Evolutionary conservation across 1,140 invertebrate species (phyloP), one percentile per base, ranked within the genome.

Genomic region (Trypoxylus dichotomus): DNA sequence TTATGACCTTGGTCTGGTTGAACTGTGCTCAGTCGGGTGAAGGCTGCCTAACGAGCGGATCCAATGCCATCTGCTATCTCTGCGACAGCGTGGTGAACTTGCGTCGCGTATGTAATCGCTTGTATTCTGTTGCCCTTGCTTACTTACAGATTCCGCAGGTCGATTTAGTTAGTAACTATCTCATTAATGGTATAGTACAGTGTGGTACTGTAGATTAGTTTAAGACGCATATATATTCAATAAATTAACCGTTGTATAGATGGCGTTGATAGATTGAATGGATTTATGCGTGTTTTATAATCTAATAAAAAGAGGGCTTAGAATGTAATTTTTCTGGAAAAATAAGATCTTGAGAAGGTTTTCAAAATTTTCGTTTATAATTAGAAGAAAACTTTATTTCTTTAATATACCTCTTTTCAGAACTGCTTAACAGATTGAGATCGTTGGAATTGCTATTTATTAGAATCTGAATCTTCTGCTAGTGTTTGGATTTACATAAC

Each of bases 1-100:
- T 78, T 60, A 60, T 74, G 75, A 75, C 77, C 77, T 78, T 78
- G 77, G 77, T 73, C 74, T 29, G 25, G 43, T 78, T 74, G 73
- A 78, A 74, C 73, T 78, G 58, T 11, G 73, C 75, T 78, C 75
- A 78, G 71, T 43, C 71, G 77, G 77, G 77, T 78, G 77, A 78
- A 78, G 77, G 77, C 74, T 78, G 75, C 77, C 29, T 54, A 43
- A n/a, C 15, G 15, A 54, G 72, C 75, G 63, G 60, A 71, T 77
- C 75, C 77, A 78, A 78, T 78, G 77, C 77, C 77, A 78, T 63
- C 41, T 37, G 32, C 32, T 37, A 37, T 37, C 32, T 37, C 32
- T 37, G 10, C 32, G 2, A 5, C 47, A n/a, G 19, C 19, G 47
- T 54, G 47, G 47, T 19, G 15, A 54, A 54, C 10, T 54, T 54